A percentile compares a stretch with the other conserved stretches of the same genome.
Conservation (phyloP, 2,797 vertebrate genomes). For the Rhincodon typus region DNA sequence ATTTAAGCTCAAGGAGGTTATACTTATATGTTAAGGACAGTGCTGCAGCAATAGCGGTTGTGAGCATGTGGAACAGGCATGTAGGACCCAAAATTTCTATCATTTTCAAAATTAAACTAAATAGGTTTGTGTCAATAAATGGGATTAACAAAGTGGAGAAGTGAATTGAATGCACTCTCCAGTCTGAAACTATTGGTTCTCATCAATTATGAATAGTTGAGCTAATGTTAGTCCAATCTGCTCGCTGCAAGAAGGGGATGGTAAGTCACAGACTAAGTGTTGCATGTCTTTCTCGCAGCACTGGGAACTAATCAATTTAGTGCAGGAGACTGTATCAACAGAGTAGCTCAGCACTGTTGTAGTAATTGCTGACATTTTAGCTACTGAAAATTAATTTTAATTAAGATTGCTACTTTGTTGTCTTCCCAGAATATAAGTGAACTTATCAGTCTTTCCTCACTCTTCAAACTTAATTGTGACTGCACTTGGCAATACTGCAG, state of each 20-base stretch:
- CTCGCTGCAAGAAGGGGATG: neutral
- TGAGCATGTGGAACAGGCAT: too few species aligned
- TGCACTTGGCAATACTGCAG: neutral
- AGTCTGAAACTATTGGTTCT: neutral
- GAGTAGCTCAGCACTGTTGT: neutral
- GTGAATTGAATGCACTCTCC: neutral
- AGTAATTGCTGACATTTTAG: neutral
- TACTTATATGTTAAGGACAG: too few species aligned
- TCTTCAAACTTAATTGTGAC: neutral
- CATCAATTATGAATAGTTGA: neutral
- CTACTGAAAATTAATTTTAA: neutral
- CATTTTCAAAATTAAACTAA: too few species aligned
- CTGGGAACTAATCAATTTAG: neutral
- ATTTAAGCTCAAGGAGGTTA: too few species aligned
- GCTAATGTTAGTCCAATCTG: neutral
- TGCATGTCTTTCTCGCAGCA: neutral
- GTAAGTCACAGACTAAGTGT: neutral
- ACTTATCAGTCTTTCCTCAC: neutral
- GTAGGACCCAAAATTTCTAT: neutral
- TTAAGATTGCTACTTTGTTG: neutral
- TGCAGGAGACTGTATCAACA: neutral
- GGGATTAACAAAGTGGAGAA: too few species aligned
- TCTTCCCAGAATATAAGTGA: neutral
- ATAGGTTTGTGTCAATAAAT: too few species aligned
- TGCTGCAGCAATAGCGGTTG: too few species aligned